phyloP scores from a whole-genome alignment of 1,140 invertebrate genomes.

The Drosophila trapezifrons region DNA sequence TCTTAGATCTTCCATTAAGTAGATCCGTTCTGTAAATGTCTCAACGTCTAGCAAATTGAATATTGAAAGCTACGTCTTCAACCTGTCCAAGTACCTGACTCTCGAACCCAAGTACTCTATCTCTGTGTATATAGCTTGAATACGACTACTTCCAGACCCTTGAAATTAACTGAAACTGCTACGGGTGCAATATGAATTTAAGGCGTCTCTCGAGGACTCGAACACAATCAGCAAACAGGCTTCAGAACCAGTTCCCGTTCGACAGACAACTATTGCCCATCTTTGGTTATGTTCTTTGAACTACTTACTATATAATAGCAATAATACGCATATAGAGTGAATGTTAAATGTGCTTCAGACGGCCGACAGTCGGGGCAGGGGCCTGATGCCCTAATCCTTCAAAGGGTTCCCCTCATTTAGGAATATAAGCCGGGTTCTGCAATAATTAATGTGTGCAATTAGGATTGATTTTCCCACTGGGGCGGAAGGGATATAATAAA shows the following conservation, averaged over 20 bases:
- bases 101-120: conserved; percentile 21
- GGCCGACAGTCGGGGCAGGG: conserved; percentile 4
- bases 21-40: conserved; percentile 50
- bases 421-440: conserved; percentile 19
- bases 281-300: conserved; percentile 20
- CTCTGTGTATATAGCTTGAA: conserved; percentile 31
- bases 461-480: conserved; percentile 38
- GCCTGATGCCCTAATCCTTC: conserved; percentile 39
- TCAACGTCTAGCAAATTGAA: conserved; percentile 35
- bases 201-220: conserved; percentile 22
- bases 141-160: neutral
- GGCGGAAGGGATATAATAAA: neutral
- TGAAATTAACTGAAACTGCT: conserved; percentile 24
- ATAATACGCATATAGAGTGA: conserved; percentile 29
- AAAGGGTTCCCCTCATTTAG: conserved; percentile 19
- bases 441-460: conserved; percentile 58
- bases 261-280: conserved; percentile 8
- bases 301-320: conserved; percentile 2
- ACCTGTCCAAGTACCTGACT: conserved; percentile 78
- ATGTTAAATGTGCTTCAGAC: conserved; percentile 43
- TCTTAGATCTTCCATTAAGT: conserved; percentile 75
- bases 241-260: conserved; percentile 29
- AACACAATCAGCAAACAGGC: conserved; percentile 50
- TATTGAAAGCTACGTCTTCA: conserved; percentile 71
- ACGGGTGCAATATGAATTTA: conserved; percentile 54